Evolutionary conservation across 2,888 invertebrate genomes (phyloP), one percentile per base, ranked within the genome.

Genomic region (Chirona hameri): DNA sequence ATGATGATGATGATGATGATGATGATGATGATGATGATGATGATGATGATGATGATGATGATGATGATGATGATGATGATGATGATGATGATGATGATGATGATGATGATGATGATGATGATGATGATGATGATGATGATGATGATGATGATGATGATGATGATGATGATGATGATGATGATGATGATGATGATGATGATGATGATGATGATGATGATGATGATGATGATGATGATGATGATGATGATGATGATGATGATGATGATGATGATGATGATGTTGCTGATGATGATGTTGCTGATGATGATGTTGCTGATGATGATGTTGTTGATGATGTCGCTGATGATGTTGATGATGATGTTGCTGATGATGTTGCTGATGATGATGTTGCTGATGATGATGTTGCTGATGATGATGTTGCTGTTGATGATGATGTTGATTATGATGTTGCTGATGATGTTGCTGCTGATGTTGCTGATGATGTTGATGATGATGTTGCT

Each of bases 1-100:
- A 65, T 65, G 65, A 65, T 65, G 65, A 65, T 65, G 65, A 65
- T 65, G 65, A 65, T 65, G 65, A 65, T 65, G 65, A 65, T 65
- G 65, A 65, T 65, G 65, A 65, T 65, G 65, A 65, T 65, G 65
- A 65, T 65, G 65, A 65, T 65, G 65, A 65, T 65, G 65, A 65
- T 65, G 65, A 65, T 65, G 65, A 65, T 65, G 65, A 65, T 65
- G 65, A 65, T 65, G 65, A 65, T 65, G 65, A 65, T 65, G 65
- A 65, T 65, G 65, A 65, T 65, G 21, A 65, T 65, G 21, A 65
- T 65, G 21, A 65, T 65, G 21, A 65, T 65, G 21, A 65, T 21
- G 21, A 65, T 65, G 21, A 65, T 65, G 65, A 65, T 65, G 65
- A 65, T 65, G 65, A 65, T 65, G 65, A 65, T 65, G 65, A 65